A percentile compares a stretch with the other conserved stretches of the same genome.
Evolutionary conservation across 2,113 vertebrate species (phyloP).

Genomic region (Chaetorhynchus papuensis): DNA sequence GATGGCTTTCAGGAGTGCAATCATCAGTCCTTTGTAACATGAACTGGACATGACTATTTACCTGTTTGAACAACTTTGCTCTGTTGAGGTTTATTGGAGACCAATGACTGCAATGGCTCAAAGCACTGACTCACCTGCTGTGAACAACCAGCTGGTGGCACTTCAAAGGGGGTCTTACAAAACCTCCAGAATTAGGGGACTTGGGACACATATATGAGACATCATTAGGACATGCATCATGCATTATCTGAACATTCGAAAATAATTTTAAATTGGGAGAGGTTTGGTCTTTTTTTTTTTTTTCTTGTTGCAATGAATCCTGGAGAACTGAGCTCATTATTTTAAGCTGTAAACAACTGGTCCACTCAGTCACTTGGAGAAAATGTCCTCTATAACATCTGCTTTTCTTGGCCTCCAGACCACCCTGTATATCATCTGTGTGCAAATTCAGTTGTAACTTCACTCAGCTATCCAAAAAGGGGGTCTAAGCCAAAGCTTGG

Average conservation of each 20-base stretch:
- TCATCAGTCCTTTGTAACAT: neutral
- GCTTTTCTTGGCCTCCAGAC: neutral
- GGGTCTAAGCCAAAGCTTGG: neutral
- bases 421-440: too few relatives aligned
- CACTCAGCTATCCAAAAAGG: neutral
- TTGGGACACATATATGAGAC: neutral
- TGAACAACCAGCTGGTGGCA: neutral
- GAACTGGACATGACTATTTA: neutral
- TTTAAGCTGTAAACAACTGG: neutral
- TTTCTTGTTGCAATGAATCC: neutral
- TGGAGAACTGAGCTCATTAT: neutral
- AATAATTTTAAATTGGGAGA: neutral
- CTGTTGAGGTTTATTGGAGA: neutral
- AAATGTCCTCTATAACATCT: neutral
- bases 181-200: neutral
- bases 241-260: neutral
- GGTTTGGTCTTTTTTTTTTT: neutral
- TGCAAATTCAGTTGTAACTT: neutral
- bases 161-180: neutral
- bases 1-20: neutral
- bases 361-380: neutral
- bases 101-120: accelerated
- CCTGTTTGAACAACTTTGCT: neutral
- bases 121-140: accelerated
- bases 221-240: neutral